A percentile compares a stretch with the other conserved stretches of the same genome.
Evolutionary conservation across 2,797 vertebrate species (phyloP).

Genomic region (Gorsachius magnificus): DNA sequence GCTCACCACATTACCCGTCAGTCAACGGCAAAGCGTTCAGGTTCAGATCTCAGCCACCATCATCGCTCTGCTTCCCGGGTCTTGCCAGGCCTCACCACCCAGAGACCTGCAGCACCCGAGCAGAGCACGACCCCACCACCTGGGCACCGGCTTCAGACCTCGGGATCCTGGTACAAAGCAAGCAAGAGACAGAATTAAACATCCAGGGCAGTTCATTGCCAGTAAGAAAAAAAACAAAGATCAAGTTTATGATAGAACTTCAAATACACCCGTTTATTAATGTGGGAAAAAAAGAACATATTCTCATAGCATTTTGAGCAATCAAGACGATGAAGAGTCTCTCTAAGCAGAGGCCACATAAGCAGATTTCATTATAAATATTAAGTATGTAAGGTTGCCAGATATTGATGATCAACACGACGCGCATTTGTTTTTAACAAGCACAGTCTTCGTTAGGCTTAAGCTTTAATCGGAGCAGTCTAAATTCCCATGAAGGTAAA

Average conservation of each 20-base stretch:
- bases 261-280: not conserved
- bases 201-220: not conserved
- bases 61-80: fast-evolving
- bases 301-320: not conserved
- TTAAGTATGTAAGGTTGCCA: not conserved
- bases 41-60: not conserved
- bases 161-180: not conserved
- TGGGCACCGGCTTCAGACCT: fast-evolving
- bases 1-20: fast-evolving
- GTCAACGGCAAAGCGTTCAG: not conserved
- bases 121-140: not conserved
- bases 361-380: not conserved
- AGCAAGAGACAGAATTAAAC: not conserved
- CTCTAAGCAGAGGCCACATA: not conserved
- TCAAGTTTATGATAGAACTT: not conserved
- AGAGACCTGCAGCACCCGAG: too few relatives aligned
- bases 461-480: not conserved
- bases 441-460: not conserved
- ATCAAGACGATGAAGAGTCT: not conserved
- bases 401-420: not conserved
- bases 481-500: not conserved
- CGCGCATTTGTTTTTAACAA: not conserved
- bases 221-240: not conserved
- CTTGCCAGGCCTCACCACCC: not conserved
- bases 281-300: not conserved